These are phyloP conservation scores for Chloromyia formosa DNA, from an alignment of 2,888 invertebrate species.

Conservation along the genomic window DNA sequence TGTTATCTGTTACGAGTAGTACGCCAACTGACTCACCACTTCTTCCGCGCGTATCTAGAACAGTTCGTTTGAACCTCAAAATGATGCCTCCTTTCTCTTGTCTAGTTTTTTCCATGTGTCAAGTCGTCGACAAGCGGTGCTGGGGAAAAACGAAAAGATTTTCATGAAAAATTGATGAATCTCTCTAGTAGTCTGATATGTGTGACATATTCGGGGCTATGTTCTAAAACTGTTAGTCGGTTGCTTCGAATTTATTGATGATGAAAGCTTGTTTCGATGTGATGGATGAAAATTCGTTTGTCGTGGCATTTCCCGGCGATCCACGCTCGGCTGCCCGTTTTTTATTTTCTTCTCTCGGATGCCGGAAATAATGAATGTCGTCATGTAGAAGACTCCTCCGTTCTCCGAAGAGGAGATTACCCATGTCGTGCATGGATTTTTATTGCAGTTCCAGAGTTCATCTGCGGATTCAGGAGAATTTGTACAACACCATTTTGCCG, in stretches of 20 bases:
- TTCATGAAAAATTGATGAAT: slow-evolving; percentile 27
- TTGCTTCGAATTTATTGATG: slow-evolving; percentile 39
- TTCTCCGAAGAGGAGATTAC: neutral
- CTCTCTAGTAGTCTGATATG: slow-evolving; percentile 13
- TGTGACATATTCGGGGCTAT: slow-evolving; percentile 38
- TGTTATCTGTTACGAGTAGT: neutral
- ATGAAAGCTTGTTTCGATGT: slow-evolving; percentile 33
- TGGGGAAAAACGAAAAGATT: neutral
- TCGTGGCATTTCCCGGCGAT: no score
- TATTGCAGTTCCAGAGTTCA: neutral
- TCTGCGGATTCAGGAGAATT: neutral
- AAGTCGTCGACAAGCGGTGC: neutral
- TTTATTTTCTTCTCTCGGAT: neutral
- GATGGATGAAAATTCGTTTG: slow-evolving; percentile 7
- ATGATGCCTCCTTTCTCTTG: no score
- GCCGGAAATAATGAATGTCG: slow-evolving; percentile 25
- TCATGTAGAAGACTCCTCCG: neutral
- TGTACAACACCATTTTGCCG: neutral
- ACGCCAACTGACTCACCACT: no score
- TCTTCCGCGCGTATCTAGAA: no score
- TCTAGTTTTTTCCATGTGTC: no score
- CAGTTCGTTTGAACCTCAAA: no score
- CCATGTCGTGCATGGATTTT: slow-evolving; percentile 17
- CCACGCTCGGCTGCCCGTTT: no score
- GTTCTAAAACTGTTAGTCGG: slow-evolving; percentile 26